These are phyloP conservation scores for Zygaena filipendulae DNA, from an alignment of 2,888 invertebrate genomes.

Conservation along the genomic window DNA sequence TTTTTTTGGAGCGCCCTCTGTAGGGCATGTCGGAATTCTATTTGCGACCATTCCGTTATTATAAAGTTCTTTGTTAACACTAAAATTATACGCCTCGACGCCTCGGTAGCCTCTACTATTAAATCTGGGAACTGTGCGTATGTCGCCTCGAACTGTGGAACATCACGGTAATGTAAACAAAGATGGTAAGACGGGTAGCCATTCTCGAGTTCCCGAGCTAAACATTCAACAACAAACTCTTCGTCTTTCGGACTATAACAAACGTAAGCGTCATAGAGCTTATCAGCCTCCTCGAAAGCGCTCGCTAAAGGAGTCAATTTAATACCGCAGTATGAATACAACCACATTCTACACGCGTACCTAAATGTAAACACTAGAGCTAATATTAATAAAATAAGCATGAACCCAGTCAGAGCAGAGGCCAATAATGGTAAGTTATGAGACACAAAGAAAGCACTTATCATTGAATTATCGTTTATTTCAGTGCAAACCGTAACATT, in stretches of 20 bases:
- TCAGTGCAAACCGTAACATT: conserved; percentile 89
- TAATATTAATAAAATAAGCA: conserved; percentile 80
- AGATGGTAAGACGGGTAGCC: conserved; percentile 83
- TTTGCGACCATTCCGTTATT: conserved; percentile 92
- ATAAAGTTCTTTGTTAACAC: conserved; percentile 90
- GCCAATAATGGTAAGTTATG: conserved; percentile 87
- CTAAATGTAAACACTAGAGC: conserved; percentile 87
- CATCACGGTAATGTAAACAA: conserved; percentile 89
- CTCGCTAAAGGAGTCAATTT: conserved; percentile 79
- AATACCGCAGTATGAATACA: conserved; percentile 88
- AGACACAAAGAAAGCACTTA: conserved; percentile 83
- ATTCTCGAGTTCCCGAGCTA: conserved; percentile 87
- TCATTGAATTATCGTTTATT: conserved; percentile 81
- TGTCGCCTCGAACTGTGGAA: conserved; percentile 77
- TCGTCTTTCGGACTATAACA: conserved; percentile 94
- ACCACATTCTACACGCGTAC: conserved; percentile 88
- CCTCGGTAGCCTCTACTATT: conserved; percentile 88
- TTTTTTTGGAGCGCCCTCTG: conserved; percentile 88
- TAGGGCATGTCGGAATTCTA: conserved; percentile 90
- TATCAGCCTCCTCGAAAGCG: conserved; percentile 83
- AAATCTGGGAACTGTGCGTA: conserved; percentile 78
- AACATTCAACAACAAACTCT: conserved; percentile 86
- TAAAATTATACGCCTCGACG: conserved; percentile 86
- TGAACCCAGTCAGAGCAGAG: conserved; percentile 79
- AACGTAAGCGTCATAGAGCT: conserved; percentile 93